These are phyloP conservation scores for Neelides sp. DNA, from an alignment of 1,140 invertebrate species.

Conservation along the genomic window DNA sequence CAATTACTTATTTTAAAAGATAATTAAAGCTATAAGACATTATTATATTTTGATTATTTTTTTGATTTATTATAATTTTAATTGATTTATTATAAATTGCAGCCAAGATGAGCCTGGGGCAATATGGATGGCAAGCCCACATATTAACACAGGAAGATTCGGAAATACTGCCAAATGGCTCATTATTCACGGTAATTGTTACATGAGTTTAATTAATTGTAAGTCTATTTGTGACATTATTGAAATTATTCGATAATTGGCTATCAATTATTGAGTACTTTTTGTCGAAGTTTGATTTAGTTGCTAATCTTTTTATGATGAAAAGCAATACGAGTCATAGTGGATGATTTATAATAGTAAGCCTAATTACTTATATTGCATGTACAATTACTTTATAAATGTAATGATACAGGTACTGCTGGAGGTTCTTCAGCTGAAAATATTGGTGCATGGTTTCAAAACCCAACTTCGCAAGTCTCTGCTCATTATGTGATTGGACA, in stretches of 20 bases:
- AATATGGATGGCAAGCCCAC: conserved; percentile 23
- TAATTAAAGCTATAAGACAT: too few relatives aligned
- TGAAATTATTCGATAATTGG: neutral
- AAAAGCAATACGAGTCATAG: too few relatives aligned
- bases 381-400: neutral
- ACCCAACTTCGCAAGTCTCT: conserved; percentile 17
- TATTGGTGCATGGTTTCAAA: conserved; percentile 26
- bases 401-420: conserved; percentile 16
- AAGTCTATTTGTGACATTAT: neutral
- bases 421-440: conserved; percentile 18
- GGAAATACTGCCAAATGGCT: conserved; percentile 19
- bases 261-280: neutral
- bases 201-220: neutral
- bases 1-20: too few relatives aligned
- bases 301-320: neutral
- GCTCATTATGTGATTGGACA: conserved; percentile 23
- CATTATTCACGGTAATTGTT: conserved; percentile 24
- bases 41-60: too few relatives aligned
- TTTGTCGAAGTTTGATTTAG: neutral
- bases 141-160: conserved; percentile 11
- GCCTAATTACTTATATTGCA: too few relatives aligned
- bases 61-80: too few relatives aligned
- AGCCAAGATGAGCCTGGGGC: conserved; percentile 23
- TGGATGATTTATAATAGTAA: too few relatives aligned
- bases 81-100: neutral